These are phyloP conservation scores for Sycon ciliatum DNA, from an alignment of 37 sponge, comb jelly and placozoan species.

Conservation along the genomic window DNA sequence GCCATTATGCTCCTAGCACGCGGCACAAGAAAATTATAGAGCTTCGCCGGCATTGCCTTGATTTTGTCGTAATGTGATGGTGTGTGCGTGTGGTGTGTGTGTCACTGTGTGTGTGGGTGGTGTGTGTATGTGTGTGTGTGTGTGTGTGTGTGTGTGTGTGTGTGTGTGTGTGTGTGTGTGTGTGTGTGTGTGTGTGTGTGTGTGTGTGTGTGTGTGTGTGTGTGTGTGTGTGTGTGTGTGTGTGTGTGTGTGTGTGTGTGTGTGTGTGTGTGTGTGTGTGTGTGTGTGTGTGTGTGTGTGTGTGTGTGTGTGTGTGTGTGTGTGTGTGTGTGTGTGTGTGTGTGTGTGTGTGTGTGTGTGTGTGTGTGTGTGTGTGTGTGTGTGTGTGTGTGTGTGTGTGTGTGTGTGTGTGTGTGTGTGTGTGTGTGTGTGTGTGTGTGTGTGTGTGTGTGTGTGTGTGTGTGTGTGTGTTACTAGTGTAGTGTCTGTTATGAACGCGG, in stretches of 20 bases:
- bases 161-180: neutral
- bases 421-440: constrained; percentile 5
- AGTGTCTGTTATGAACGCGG: neutral
- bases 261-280: constrained; percentile 5
- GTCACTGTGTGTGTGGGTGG: neutral
- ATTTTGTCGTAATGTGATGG: neutral
- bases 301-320: constrained; percentile 5
- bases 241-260: constrained; percentile 5
- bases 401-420: neutral
- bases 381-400: constrained; percentile 5
- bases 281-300: neutral
- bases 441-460: constrained; percentile 5
- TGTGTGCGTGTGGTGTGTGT: constrained; percentile 1
- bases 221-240: constrained; percentile 5
- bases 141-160: constrained; percentile 5
- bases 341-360: neutral
- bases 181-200: neutral
- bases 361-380: constrained; percentile 5
- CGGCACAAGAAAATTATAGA: too few species aligned
- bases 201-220: neutral
- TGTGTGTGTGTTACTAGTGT: constrained; percentile 3
- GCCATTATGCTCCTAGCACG: too few species aligned
- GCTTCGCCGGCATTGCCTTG: too few species aligned
- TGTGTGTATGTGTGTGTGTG: constrained; percentile 1
- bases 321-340: constrained; percentile 5